Percentiles rank a stretch among this genome's conserved stretches.
Conservation (phyloP, 2,113 vertebrate genomes). For the Mobula hypostoma region DNA sequence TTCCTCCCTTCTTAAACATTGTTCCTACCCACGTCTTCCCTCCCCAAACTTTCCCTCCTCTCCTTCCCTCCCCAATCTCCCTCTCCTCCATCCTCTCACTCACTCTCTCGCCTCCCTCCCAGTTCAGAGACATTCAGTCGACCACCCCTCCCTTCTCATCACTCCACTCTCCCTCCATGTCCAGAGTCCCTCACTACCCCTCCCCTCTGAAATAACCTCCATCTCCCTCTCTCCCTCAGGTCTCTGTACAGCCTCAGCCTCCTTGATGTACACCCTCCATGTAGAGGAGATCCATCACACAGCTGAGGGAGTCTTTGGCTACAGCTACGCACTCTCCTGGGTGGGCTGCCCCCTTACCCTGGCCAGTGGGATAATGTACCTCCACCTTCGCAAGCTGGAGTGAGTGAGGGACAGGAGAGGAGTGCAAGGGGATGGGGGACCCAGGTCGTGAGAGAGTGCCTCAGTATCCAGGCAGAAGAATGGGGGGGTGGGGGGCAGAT, state of each 20-base stretch:
- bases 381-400: conserved; percentile 73
- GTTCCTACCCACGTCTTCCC: too few relatives aligned
- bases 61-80: too few relatives aligned
- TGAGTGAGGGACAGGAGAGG: conserved; percentile 40
- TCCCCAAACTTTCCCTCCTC: too few relatives aligned
- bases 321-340: conserved; percentile 77
- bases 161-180: background rate
- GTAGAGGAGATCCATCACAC: conserved; percentile 59
- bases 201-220: background rate
- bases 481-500: too few relatives aligned
- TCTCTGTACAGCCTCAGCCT: conserved; percentile 63
- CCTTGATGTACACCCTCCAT: conserved; percentile 72
- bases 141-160: conserved; percentile 11
- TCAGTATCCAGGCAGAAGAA: too few relatives aligned
- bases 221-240: conserved; percentile 59
- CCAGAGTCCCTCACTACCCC: background rate
- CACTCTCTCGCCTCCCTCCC: background rate
- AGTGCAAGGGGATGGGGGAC: too few relatives aligned
- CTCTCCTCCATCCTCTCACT: background rate
- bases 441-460: too few relatives aligned
- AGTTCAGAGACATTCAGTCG: background rate
- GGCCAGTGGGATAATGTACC: conserved; percentile 65
- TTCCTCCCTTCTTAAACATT: background rate
- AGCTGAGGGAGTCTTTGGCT: conserved; percentile 64
- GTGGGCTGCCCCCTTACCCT: conserved; percentile 70